Evolutionary conservation across 2,888 invertebrate genomes (phyloP).

Genomic region (Dicyrtomina minuta): DNA sequence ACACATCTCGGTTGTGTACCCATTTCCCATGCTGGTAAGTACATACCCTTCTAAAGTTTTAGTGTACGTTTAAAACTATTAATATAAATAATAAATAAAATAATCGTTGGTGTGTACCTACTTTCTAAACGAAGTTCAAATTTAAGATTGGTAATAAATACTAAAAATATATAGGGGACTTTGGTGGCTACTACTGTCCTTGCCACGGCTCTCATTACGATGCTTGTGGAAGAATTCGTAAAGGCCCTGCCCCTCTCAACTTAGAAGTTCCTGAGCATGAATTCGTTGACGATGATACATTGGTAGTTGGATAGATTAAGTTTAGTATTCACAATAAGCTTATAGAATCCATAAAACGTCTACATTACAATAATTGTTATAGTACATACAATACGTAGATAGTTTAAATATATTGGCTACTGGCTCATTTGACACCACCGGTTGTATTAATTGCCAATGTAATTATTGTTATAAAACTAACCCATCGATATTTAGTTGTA

Average conservation of each 20-base stretch:
- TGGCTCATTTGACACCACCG: no score
- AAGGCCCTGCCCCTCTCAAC: constrained; percentile 97
- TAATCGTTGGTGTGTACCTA: no score
- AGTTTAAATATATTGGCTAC: no score
- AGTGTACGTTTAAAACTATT: no score
- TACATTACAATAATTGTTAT: constrained; percentile 17
- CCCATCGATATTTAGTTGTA: no score
- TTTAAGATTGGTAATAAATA: no score
- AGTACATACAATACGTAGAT: not conserved
- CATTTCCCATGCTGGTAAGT: constrained; percentile 75
- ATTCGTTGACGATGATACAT: constrained; percentile 68
- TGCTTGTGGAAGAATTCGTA: constrained; percentile 93
- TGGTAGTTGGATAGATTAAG: constrained; percentile 73
- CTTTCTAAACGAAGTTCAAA: no score
- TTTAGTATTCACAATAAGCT: not conserved
- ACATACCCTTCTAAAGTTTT: not conserved
- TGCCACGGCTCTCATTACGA: constrained; percentile 99
- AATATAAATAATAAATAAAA: no score
- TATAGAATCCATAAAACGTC: not conserved
- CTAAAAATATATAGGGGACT: constrained; percentile 84
- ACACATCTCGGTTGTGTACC: constrained; percentile 98
- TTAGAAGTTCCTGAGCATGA: constrained; percentile 84
- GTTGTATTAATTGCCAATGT: no score
- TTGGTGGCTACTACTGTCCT: constrained; percentile 97
- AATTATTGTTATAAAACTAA: no score